These are phyloP conservation scores for Abscondita cerata DNA, from an alignment of 2,888 invertebrate genomes.

Conservation along the genomic window DNA sequence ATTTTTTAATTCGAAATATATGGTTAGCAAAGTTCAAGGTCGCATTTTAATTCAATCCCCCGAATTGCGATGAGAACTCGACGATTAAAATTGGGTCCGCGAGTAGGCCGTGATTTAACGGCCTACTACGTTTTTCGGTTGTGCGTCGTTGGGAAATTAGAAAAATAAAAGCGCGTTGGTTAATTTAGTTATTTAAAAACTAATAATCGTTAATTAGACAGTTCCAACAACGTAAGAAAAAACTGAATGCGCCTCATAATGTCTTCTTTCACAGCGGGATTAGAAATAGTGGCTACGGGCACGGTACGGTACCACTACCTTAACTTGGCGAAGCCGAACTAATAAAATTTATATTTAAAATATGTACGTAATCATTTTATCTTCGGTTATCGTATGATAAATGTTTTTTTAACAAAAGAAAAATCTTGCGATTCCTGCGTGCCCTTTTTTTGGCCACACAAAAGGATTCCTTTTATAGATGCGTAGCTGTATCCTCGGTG, in stretches of 20 bases:
- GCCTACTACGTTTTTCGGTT: too few relatives aligned
- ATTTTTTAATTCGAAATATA: too few relatives aligned
- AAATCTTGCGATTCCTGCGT: too few relatives aligned
- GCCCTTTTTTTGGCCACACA: slow-evolving; percentile 20
- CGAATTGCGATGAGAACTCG: too few relatives aligned
- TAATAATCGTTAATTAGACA: slow-evolving; percentile 9
- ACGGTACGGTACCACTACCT: background rate
- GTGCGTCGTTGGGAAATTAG: too few relatives aligned
- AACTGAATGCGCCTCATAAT: slow-evolving; percentile 5
- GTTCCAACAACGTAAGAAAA: slow-evolving; percentile 6
- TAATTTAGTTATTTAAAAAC: slow-evolving; percentile 11
- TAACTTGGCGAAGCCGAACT: slow-evolving; percentile 1
- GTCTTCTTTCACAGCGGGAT: slow-evolving; percentile 9
- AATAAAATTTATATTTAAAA: slow-evolving; percentile 17
- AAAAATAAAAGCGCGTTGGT: too few relatives aligned
- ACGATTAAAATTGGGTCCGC: too few relatives aligned
- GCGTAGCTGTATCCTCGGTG: slow-evolving; percentile 22
- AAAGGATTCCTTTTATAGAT: slow-evolving; percentile 23
- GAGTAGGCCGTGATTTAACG: too few relatives aligned
- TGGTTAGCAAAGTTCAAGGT: too few relatives aligned
- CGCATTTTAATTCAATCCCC: too few relatives aligned
- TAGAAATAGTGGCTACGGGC: slow-evolving; percentile 6
- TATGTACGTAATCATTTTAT: slow-evolving; percentile 29
- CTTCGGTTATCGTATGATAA: slow-evolving; percentile 31
- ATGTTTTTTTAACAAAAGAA: slow-evolving; percentile 31